Percentiles rank a stretch among this genome's conserved stretches.
These are phyloP conservation scores for Drosophila lutescens DNA, from an alignment of 2,888 invertebrate genomes.

Conservation along the genomic window DNA sequence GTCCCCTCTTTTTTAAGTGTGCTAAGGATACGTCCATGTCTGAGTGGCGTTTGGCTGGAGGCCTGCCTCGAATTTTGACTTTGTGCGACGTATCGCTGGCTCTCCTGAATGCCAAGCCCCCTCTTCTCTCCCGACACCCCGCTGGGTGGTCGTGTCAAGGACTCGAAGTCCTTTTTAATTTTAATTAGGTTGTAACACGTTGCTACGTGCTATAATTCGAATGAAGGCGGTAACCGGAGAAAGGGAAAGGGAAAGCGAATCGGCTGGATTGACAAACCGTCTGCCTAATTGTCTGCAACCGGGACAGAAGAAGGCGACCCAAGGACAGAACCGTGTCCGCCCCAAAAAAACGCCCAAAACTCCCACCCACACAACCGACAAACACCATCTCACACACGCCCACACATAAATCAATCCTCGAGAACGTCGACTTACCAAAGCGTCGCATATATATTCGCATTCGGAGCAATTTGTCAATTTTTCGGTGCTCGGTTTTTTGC, in stretches of 20 bases:
- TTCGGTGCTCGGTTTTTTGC: constrained; percentile 44
- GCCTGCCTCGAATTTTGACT: constrained; percentile 74
- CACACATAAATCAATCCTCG: constrained; percentile 47
- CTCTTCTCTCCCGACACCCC: neutral
- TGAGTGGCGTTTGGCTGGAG: constrained; percentile 74
- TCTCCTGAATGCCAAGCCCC: constrained; percentile 11
- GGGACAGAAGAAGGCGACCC: constrained; percentile 18
- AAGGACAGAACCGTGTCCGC: constrained; percentile 12
- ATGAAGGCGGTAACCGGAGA: constrained; percentile 17
- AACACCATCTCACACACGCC: constrained; percentile 17
- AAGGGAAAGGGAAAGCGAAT: constrained; percentile 19
- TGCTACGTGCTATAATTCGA: constrained; percentile 67
- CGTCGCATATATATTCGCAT: constrained; percentile 39
- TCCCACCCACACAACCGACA: neutral
- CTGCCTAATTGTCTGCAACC: constrained; percentile 65
- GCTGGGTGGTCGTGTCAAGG: constrained; percentile 72
- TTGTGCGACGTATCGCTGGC: constrained; percentile 59
- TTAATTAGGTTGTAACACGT: constrained; percentile 79
- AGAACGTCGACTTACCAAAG: constrained; percentile 15
- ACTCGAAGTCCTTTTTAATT: constrained; percentile 69
- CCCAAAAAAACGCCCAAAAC: constrained; percentile 1
- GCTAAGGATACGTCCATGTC: constrained; percentile 41
- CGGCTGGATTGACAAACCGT: constrained; percentile 34
- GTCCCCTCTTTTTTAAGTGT: constrained; percentile 2
- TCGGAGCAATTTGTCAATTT: constrained; percentile 75